Evolutionary conservation across 2,888 invertebrate genomes (phyloP), one percentile per base, ranked within the genome.

Genomic region (Achlya flavicornis): DNA sequence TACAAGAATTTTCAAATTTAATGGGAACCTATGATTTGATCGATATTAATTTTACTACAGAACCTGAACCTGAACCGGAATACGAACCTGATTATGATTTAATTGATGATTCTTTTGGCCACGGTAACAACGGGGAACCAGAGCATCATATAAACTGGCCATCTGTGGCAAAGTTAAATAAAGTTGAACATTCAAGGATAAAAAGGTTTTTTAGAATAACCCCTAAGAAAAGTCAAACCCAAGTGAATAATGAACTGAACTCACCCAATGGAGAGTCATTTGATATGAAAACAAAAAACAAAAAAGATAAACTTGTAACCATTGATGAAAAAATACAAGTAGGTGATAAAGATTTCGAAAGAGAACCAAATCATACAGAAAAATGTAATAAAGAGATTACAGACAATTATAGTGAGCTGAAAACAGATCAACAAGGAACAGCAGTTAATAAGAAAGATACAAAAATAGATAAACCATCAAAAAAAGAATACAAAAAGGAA

Each of bases 1-100:
- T 91, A 33, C 78, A 85, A 32, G 89, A 91, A 67, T 88, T 91
- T 67, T 86, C 86, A 7, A 78, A 85, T 73, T 75, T 90, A 63
- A 89, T 91, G 87, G 83, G 77, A 65, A 78, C 87, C 65, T 90
- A 87, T 70, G 77, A 89, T 67, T 67, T 90, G 41, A 65, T 91
- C 16, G 90, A 91, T 67, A 74, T 85, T 14, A 74, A 77, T 2
- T 71, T 74, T 33, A 69, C 66, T 32, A 61, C 64, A 53, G 74
- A 77, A 63, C 5, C 62, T n/a, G 73, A 78, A 62, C 59, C 65
- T 48, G 74, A 72, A 41, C 32, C 64, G 7, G 78, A 77, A 63
- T 64, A 67, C 4, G 71, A 66, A 19, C 62, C 63, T 62, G 69
- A 69, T 10, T 67, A 76, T 4, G 71, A 72, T 32, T 69, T 68